A percentile compares a stretch with the other conserved stretches of the same genome.
Conservation (phyloP, 1,140 invertebrate genomes). For the Brachionus manjavacas region DNA sequence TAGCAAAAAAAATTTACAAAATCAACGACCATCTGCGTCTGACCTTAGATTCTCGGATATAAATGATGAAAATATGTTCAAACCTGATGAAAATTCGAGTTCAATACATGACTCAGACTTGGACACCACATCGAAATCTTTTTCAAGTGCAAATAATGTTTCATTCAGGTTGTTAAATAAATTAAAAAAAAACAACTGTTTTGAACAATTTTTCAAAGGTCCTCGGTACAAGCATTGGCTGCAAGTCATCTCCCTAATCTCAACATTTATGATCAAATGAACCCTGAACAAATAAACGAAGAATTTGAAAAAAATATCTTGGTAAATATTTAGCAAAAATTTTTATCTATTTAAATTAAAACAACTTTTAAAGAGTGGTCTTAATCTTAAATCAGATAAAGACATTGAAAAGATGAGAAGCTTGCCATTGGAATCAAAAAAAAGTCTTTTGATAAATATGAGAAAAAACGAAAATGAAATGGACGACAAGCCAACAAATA, state of each 20-base stretch:
- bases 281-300: slow-evolving; percentile 27
- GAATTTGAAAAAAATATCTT: slow-evolving; percentile 35
- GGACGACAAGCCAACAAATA: slow-evolving; percentile 32
- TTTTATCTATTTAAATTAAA: background rate
- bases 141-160: background rate
- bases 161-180: background rate
- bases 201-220: background rate
- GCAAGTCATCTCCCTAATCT: slow-evolving; percentile 29
- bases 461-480: slow-evolving; percentile 40
- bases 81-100: background rate
- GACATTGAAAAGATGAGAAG: slow-evolving; percentile 36
- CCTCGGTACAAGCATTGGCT: slow-evolving; percentile 1
- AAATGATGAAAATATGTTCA: slow-evolving; percentile 30
- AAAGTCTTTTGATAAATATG: slow-evolving; percentile 37
- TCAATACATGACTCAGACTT: slow-evolving; percentile 22
- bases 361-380: background rate
- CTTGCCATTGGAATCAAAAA: slow-evolving; percentile 17
- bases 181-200: background rate
- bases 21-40: slow-evolving; percentile 35
- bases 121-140: slow-evolving; percentile 17
- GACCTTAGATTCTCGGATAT: background rate
- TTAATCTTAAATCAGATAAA: slow-evolving; percentile 33
- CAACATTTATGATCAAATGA: slow-evolving; percentile 40
- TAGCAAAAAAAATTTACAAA: slow-evolving; percentile 24
- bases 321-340: background rate